Evolutionary conservation across 1,140 invertebrate species (phyloP), one percentile per base, ranked within the genome.

Genomic region (Danaus plexippus): DNA sequence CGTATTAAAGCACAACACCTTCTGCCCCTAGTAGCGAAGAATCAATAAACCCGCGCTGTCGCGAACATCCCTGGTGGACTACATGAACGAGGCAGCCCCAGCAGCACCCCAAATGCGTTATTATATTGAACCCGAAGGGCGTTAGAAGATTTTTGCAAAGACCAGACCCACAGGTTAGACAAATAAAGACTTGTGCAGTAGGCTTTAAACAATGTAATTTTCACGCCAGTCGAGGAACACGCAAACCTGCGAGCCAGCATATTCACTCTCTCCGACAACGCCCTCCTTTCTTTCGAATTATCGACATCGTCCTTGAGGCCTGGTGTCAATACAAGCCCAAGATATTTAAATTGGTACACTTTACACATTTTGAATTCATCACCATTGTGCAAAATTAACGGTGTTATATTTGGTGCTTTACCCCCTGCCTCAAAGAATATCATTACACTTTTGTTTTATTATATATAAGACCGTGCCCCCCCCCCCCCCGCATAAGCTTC

Each of bases 21-120:
- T 13, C 54, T 45, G 13, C 51, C n/a, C 15, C 40, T 49, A 9
- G 10, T 59, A 1, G 51, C 11, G 15, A 45, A 43, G 18, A 59
- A 59, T 9, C 13, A 44, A 41, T 54, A 47, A 9, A 59, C 43
- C 2, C 12, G 10, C 7, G 41, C 52, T n/a, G 41, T 13, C 3
- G 32, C 50, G 12, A 58, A 58, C 44, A 52, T 58, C 1, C 40
- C 44, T 12, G 49, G 52, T 10, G 49, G 43, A 15, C 43, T 43
- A 43, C 56, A 58, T 11, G n/a, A 49, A 6, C 57, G 46, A 10
- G 57, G 42, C 22, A 44, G 11, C 22, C 51, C 51, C 45, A 59
- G 13, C 40, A 54, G 15, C 52, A 45, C 45, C 47, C 51, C 45
- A 43, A 59, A 45, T n/a, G 52, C 51, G 44, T 45, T 45, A 41